These are phyloP conservation scores for Cyrtonyx montezumae DNA, from an alignment of 2,113 vertebrate genomes.

Conservation along the genomic window DNA sequence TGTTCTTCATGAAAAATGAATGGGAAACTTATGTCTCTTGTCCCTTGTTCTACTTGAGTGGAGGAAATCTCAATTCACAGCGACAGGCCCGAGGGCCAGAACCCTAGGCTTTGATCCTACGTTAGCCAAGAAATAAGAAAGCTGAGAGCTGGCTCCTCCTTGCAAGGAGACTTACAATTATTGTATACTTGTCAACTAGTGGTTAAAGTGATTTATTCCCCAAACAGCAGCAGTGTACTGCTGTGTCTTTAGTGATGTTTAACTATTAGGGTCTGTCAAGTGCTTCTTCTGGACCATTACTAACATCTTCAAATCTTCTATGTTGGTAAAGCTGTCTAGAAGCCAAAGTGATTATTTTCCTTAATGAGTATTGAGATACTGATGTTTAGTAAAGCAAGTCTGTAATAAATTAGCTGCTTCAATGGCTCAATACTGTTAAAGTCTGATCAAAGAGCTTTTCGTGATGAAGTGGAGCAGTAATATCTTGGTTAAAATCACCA, in stretches of 20 bases:
- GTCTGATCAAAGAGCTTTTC: not conserved
- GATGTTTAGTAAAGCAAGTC: not conserved
- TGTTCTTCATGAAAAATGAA: not conserved
- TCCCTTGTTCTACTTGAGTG: not conserved
- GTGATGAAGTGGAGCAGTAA: not conserved
- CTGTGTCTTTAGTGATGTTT: not conserved
- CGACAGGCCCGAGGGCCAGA: not conserved
- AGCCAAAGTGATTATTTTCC: not conserved
- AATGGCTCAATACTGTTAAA: no score
- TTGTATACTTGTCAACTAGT: not conserved
- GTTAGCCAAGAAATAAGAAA: not conserved
- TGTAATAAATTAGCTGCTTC: not conserved
- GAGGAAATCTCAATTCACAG: not conserved
- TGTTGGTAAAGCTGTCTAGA: not conserved
- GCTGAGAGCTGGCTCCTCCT: not conserved
- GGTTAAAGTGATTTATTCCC: not conserved
- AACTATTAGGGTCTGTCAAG: not conserved
- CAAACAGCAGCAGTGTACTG: not conserved
- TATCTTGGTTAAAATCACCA: not conserved
- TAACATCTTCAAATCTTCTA: not conserved
- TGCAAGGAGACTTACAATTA: not conserved
- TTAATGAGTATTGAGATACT: not conserved
- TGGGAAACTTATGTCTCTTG: not conserved
- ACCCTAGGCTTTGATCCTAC: not conserved
- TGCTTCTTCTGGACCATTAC: not conserved